Base-by-base conservation (phyloP, 2,797 vertebrate species). In the Chloroceryle inda region DNA sequence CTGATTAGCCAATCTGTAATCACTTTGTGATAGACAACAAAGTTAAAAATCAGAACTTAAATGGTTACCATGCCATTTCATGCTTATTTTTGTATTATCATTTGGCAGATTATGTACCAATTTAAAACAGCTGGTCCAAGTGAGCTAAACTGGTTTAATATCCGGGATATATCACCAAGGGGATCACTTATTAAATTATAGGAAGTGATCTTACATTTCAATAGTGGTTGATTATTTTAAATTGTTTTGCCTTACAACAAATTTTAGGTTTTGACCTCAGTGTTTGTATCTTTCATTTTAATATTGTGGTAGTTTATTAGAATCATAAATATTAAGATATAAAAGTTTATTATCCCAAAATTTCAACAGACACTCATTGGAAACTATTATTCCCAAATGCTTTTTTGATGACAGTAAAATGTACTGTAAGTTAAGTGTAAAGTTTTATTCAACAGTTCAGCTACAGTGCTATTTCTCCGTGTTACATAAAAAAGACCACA, bases 291-390 rank as follows among this genome's bases (percentile, higher is more conserved):
- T 96, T 97, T 97, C 89, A 92, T 94, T 95, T 97, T 93, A 97
- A 96, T 97, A 97, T 95, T 97, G 92, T 88, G 53, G 73, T 96
- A 94, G 89, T 96, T 97, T 98, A 98, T 97, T 97, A 94, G 91
- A 96, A 96, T 97, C 95, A 95, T 98, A 97, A 98, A 98, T 98
- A 97, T 95, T 96, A 96, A 93, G 89, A 93, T 86, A 82, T 96
- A 96, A 96, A 94, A 93, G 62, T 96, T 97, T 97, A 95, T 94
- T 96, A 80, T 96, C 78, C 83, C 61, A 91, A 93, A 95, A 95
- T 97, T 97, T 97, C 95, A 96, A 71, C 81, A 94, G 47, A 92
- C 38, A 90, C 78, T 94, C 45, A 7, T 88, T 94, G 93, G 92
- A 92, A 97, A 72, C 83, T 88, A 81, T 85, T 95, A 96, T 91